These are phyloP conservation scores for Chironomus riparius DNA, from an alignment of 2,888 invertebrate genomes.

Conservation along the genomic window DNA sequence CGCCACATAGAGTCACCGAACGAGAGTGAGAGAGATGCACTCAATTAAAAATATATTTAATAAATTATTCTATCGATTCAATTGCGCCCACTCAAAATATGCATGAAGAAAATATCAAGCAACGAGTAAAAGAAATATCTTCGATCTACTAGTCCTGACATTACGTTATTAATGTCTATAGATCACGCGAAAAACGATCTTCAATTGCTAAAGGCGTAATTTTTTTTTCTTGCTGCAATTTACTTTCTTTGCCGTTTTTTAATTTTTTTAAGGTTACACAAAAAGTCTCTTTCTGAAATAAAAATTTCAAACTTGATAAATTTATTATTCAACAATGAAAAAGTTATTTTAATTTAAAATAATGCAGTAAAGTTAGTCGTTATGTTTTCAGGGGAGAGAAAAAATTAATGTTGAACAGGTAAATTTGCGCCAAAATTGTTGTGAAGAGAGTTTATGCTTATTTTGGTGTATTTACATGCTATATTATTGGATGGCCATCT, in stretches of 20 bases:
- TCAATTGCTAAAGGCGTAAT: not conserved
- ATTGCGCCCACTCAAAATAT: constrained; percentile 2
- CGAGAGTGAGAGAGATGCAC: not conserved
- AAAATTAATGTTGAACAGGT: no score
- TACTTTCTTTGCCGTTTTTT: not conserved
- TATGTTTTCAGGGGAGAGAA: not conserved
- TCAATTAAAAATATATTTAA: constrained; percentile 21
- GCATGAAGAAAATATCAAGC: not conserved
- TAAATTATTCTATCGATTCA: not conserved
- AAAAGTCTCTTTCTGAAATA: not conserved
- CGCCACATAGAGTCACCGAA: not conserved
- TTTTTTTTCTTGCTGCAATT: not conserved
- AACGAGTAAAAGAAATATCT: not conserved
- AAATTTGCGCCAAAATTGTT: no score
- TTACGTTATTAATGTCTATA: constrained; percentile 12
- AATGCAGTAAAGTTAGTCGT: not conserved
- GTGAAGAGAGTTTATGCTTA: no score
- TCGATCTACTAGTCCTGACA: constrained; percentile 5
- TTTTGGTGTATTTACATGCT: no score
- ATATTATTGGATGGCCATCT: no score
- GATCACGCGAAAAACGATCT: constrained; percentile 16
- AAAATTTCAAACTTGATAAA: not conserved
- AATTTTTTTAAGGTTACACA: not conserved
- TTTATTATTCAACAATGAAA: no score
- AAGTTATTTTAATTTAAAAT: not conserved